Evolutionary conservation across 2,797 vertebrate genomes (phyloP), one percentile per base, ranked within the genome.

Genomic region (Coendou prehensilis): DNA sequence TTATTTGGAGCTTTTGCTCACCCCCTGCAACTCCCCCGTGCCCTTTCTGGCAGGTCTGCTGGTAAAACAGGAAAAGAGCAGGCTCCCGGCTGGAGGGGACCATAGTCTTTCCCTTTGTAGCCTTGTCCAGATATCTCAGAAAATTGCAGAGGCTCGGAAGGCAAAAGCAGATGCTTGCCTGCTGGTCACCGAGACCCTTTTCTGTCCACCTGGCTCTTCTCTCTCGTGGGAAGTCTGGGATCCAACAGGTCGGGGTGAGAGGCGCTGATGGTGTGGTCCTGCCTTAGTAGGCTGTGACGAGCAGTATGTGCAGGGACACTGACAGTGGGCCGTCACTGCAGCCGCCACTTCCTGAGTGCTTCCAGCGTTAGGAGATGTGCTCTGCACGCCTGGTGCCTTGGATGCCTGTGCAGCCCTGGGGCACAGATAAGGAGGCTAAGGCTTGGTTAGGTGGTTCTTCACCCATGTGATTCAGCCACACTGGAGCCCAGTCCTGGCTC

Each of bases 381-480:
- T 80, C 64, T 69, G 0, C n/a, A 0, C 17, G 2, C 11, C 0
- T 0, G n/a, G 28, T 20, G 18, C 26, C 57, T 54, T 20, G 33
- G 50, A 33, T 33, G 18, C 45, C 80, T 11, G 5, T 7, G 1
- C 57, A 59, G 3, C 28, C 75, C 45, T 22, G 22, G 71, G 37
- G 23, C 15, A 52, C 6, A n/a, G 54, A 15, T 11, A 20, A 83
- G 80, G 78, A 88, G 87, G 57, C 71, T 9, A 28, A 82, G 47
- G 63, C 50, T 61, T 57, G 50, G 37, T n/a, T 3, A 50, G 5
- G 6, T 22, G 47, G 28, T 10, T 57, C 23, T 83, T 54, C n/a
- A 59, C 76, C 76, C 28, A 59, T 13, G 23, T 26, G 30, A 28
- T 30, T 26, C 17, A 85, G 41, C 45, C 13, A 15, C 56, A 47